These are phyloP conservation scores for Nesoenas mayeri DNA, from an alignment of 2,113 vertebrate species.

Conservation along the genomic window DNA sequence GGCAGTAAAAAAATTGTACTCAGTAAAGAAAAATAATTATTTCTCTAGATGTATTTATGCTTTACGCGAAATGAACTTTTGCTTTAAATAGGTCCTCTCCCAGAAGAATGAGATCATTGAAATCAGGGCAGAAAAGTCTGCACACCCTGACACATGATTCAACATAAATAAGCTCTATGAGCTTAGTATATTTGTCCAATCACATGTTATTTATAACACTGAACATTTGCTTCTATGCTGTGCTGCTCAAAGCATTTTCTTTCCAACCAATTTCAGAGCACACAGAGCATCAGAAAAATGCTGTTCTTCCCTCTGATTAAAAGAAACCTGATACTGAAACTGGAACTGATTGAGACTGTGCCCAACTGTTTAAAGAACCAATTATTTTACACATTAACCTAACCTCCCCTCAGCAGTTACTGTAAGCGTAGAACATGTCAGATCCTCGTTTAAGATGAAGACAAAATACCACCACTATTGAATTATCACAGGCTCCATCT, in stretches of 20 bases:
- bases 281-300: conserved; percentile 14
- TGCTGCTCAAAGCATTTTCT: not conserved
- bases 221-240: conserved; percentile 2
- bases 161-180: conserved; percentile 17
- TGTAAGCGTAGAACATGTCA: conserved; percentile 1
- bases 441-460: not conserved
- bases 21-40: not conserved
- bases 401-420: conserved; percentile 32
- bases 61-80: not conserved
- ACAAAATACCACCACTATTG: conserved; percentile 9
- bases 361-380: conserved; percentile 36
- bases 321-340: conserved; percentile 32
- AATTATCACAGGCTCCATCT: conserved; percentile 43
- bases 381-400: conserved; percentile 52
- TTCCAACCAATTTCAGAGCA: not conserved
- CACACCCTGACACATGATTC: conserved; percentile 1
- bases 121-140: not conserved
- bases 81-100: not conserved
- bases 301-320: conserved; percentile 28
- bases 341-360: conserved; percentile 20
- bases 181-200: conserved; percentile 1
- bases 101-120: not conserved
- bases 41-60: not conserved
- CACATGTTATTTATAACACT: conserved; percentile 15
- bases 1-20: not conserved